phyloP scores from a whole-genome alignment of 2,797 vertebrate species.

The Carduelis carduelis region DNA sequence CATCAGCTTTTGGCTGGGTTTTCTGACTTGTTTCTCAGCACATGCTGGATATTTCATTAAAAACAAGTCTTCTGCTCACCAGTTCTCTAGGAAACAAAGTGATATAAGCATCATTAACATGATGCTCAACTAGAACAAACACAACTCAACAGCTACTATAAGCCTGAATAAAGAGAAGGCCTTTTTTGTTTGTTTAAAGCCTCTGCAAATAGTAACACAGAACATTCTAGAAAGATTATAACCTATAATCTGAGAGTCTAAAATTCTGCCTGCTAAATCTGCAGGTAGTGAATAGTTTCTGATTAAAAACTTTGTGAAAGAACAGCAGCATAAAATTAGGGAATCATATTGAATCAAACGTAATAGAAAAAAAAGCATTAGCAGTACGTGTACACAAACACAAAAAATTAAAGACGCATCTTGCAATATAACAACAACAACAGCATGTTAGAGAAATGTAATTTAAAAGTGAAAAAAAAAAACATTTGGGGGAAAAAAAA shows the following conservation, averaged over 20 bases:
- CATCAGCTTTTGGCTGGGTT: slow-evolving; percentile 16
- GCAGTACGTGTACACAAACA: not conserved
- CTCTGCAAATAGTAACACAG: not conserved
- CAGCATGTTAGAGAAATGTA: not conserved
- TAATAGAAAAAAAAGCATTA: not conserved
- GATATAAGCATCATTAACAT: not conserved
- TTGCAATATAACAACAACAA: not conserved
- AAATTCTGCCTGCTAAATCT: not conserved
- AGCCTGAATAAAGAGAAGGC: not conserved
- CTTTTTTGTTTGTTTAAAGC: not conserved
- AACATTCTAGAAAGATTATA: not conserved
- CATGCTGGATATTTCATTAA: not conserved
- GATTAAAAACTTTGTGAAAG: not conserved
- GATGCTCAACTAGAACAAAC: not conserved
- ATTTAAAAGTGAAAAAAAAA: not conserved
- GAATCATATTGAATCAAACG: not conserved
- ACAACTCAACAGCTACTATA: not conserved
- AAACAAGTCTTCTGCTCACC: not conserved
- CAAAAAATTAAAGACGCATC: not conserved
- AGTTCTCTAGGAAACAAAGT: not conserved
- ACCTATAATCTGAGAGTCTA: not conserved
- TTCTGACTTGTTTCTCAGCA: not conserved
- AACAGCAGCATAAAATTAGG: not conserved
- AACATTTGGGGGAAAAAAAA: accelerated
- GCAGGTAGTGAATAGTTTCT: not conserved